A percentile compares a stretch with the other conserved stretches of the same genome.
Conservation (phyloP, 2,888 invertebrate genomes). For the Nemotelus nigrinus region DNA sequence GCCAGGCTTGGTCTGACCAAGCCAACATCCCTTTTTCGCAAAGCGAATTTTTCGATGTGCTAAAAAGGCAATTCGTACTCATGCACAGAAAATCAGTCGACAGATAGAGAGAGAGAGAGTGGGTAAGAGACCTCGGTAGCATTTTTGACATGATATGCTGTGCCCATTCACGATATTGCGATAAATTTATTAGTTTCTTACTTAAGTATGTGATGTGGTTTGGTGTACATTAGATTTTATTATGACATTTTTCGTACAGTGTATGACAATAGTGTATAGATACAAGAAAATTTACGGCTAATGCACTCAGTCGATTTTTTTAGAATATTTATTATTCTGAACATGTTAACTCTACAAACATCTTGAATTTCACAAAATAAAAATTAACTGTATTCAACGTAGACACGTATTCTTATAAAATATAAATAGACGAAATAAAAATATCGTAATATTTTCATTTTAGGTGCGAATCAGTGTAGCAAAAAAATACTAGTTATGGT, state of each 20-base stretch:
- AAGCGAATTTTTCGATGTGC: constrained; percentile 2
- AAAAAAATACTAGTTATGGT: background rate
- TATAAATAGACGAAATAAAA: too few species aligned
- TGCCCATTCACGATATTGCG: constrained; percentile 22
- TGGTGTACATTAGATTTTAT: constrained; percentile 13
- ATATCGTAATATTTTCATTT: too few species aligned
- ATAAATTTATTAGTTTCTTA: constrained; percentile 38
- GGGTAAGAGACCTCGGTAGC: background rate
- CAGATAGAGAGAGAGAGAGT: too few species aligned
- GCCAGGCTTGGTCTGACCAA: background rate
- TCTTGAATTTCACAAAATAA: too few species aligned
- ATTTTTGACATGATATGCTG: constrained; percentile 30
- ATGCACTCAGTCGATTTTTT: too few species aligned
- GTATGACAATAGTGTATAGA: too few species aligned
- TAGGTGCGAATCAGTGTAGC: background rate
- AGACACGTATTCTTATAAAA: too few species aligned
- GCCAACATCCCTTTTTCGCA: background rate
- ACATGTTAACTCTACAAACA: too few species aligned
- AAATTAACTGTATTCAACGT: too few species aligned
- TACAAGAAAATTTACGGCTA: too few species aligned
- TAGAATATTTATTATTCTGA: too few species aligned
- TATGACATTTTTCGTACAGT: too few species aligned
- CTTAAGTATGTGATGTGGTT: background rate
- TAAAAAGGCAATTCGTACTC: constrained; percentile 27
- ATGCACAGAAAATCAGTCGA: background rate